Percentiles rank a stretch among this genome's conserved stretches.
Conservation (phyloP, 1,140 invertebrate species). For the Anadara kagoshimensis region DNA sequence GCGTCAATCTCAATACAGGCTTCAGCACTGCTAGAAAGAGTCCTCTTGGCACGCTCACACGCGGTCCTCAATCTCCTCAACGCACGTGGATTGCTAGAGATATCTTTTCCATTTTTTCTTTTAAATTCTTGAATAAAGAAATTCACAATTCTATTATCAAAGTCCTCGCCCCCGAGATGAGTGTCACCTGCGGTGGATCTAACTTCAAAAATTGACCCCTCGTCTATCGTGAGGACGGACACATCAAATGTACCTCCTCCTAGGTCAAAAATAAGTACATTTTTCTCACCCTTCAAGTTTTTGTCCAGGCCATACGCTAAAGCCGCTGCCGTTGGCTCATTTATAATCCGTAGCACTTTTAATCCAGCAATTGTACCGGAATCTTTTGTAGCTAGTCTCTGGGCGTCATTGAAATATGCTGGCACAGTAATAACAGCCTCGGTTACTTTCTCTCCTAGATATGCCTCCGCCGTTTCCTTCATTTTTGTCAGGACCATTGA, state of each 20-base stretch:
- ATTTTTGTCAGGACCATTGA: constrained; percentile 91
- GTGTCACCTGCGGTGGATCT: constrained; percentile 97
- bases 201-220: constrained; percentile 90
- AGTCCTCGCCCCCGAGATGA: constrained; percentile 84
- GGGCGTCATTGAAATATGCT: constrained; percentile 76
- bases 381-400: constrained; percentile 74
- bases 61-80: constrained; percentile 91
- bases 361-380: constrained; percentile 76
- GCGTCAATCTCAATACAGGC: constrained; percentile 71
- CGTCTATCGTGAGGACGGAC: constrained; percentile 93
- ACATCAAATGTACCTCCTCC: constrained; percentile 98
- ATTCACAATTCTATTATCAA: constrained; percentile 81
- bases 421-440: constrained; percentile 68
- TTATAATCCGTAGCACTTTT: constrained; percentile 76
- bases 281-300: constrained; percentile 69
- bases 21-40: constrained; percentile 87
- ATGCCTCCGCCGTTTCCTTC: constrained; percentile 95
- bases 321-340: constrained; percentile 76
- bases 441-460: constrained; percentile 71
- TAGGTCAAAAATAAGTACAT: constrained; percentile 87
- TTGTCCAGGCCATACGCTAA: constrained; percentile 76
- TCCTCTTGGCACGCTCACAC: constrained; percentile 96
- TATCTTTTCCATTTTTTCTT: constrained; percentile 95
- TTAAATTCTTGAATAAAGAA: constrained; percentile 93
- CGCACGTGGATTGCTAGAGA: constrained; percentile 90